phyloP scores from a whole-genome alignment of 2,797 vertebrate genomes.

The Eulemur mongoz region DNA sequence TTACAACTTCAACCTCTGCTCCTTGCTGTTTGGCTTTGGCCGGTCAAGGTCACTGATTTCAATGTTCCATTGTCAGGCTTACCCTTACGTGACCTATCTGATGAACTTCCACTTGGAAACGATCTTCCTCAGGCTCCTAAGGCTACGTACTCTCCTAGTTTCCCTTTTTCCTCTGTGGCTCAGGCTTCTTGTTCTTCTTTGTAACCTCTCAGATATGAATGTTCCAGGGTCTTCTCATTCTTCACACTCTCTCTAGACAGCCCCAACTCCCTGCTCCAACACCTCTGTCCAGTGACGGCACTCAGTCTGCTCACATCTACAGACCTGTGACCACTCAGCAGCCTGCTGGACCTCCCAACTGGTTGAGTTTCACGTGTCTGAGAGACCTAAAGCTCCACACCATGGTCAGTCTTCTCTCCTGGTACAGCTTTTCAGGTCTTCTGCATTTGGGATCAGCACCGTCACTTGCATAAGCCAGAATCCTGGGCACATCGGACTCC shows the following conservation, averaged over 20 bases:
- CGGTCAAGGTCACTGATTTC: not conserved
- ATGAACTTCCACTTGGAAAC: not conserved
- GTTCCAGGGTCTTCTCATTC: not conserved
- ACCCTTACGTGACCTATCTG: not conserved
- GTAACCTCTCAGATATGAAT: not conserved
- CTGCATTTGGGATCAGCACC: not conserved
- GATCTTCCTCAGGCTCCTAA: not conserved
- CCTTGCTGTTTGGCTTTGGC: not conserved
- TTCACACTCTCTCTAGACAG: not conserved
- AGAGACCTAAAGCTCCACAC: not conserved
- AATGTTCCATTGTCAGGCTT: not conserved
- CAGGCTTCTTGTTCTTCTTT: not conserved
- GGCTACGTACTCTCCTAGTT: not conserved
- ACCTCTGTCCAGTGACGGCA: not conserved
- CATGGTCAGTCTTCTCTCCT: not conserved
- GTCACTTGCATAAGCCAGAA: not conserved
- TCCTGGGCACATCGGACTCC: not conserved
- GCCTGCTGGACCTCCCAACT: accelerated
- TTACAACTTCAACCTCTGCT: not conserved
- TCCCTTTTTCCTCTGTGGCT: not conserved
- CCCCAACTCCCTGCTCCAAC: not conserved
- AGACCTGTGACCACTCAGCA: not conserved
- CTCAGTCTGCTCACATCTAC: not conserved
- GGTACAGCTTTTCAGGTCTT: not conserved
- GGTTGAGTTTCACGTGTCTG: not conserved